Base-by-base conservation (phyloP, 2,797 vertebrate genomes). In the Diceros bicornis region DNA sequence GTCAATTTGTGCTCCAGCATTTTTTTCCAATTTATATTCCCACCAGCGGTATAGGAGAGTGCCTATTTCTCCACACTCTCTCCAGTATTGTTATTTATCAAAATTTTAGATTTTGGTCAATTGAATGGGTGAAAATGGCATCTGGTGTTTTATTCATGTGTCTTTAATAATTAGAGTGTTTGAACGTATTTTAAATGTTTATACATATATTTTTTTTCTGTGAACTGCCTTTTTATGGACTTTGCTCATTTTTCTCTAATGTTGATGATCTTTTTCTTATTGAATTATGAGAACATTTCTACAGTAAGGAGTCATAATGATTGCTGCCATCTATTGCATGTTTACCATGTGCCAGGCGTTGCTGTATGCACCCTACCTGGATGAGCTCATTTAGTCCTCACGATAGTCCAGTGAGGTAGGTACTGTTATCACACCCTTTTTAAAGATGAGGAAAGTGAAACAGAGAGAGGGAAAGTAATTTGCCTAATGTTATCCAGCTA, bases 21-120 rank as follows among this genome's bases (percentile, higher is more conserved):
- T 71, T 52, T 44, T 50, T 64, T 52, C 37, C 44, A 52, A 41
- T 37, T 74, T 57, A 17, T 14, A 71, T 11, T 88, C 16, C 75
- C n/a, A 37, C 12, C 32, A 74, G 23, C 57, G 41, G 14, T 52
- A 16, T 41, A 34, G 66, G 29, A 74, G 29, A 52, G 64, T 81
- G n/a, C 25, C 2, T 66, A 16, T 74, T 91, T 55, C 37, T 7
- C 7, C 16, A 14, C 0, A 52, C 18, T 12, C 5, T 71, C 29
- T 68, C 27, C 23, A 72, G 52, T 50, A 78, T 68, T 88, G 72
- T 94, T 55, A 72, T 34, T 91, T 82, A 57, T 83, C 59, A 89
- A 74, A 89, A 75, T 83, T 82, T 83, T 83, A 50, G 11, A 47
- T 94, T 16, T 74, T 74, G 34, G 34, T 50, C 12, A 87, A 16